A percentile compares a stretch with the other conserved stretches of the same genome.
Conservation (phyloP, 2,797 vertebrate species). For the Myotis planiceps region DNA sequence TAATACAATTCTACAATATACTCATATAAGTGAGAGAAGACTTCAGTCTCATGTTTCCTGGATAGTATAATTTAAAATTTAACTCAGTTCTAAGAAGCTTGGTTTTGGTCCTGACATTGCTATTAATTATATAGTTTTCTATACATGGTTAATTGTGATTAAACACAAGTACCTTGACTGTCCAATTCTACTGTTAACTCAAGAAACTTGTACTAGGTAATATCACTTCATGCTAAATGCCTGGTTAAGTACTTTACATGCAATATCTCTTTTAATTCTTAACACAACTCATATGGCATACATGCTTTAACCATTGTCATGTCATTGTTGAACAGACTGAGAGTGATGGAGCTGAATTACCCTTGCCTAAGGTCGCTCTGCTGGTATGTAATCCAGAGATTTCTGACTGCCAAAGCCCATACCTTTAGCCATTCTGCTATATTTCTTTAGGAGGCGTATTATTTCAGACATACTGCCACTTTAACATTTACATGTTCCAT, state of each 20-base stretch:
- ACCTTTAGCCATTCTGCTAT: background rate
- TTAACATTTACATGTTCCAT: background rate
- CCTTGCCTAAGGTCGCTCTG: background rate
- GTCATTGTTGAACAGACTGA: background rate
- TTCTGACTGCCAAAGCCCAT: background rate
- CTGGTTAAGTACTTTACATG: background rate
- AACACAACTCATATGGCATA: background rate
- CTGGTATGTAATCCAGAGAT: background rate
- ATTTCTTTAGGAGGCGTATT: background rate
- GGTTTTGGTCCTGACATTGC: background rate
- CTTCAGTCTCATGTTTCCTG: background rate
- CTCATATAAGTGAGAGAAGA: background rate
- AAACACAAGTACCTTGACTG: background rate
- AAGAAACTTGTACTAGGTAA: background rate
- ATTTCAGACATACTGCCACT: background rate
- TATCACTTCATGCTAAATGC: background rate
- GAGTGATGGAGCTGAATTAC: background rate
- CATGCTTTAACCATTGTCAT: background rate
- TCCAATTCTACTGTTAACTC: background rate
- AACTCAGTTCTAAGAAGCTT: background rate
- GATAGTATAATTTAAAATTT: background rate
- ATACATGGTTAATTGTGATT: background rate
- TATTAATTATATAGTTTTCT: constrained; percentile 1
- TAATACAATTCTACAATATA: background rate
- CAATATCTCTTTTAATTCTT: background rate